Evolutionary conservation across 2,797 vertebrate species (phyloP).

Genomic region (Kryptopterus vitreolus): DNA sequence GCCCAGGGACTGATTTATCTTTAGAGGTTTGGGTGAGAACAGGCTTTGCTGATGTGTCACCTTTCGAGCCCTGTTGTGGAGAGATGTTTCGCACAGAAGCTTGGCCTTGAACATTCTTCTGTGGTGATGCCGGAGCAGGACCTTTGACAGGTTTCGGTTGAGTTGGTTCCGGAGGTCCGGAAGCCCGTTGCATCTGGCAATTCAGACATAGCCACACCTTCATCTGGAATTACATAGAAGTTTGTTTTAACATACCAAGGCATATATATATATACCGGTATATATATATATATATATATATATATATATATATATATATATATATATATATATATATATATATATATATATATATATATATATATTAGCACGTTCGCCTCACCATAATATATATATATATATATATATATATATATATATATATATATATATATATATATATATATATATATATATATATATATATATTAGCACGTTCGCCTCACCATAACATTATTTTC

Average conservation of each 20-base stretch:
- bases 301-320: no score
- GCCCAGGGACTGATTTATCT: constrained; percentile 67
- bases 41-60: not conserved
- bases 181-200: constrained; percentile 82
- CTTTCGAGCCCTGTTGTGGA: not conserved
- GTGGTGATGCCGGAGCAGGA: constrained; percentile 48
- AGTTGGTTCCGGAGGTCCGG: constrained; percentile 54
- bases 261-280: no score
- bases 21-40: constrained; percentile 55
- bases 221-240: constrained; percentile 63
- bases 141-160: constrained; percentile 54
- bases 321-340: no score
- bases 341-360: no score
- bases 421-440: no score
- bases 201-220: constrained; percentile 87
- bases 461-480: no score
- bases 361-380: no score
- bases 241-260: not conserved
- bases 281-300: no score
- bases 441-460: no score
- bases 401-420: no score
- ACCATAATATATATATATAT: no score
- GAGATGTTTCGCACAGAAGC: not conserved
- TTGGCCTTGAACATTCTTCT: constrained; percentile 21
- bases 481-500: no score